Conservation (phyloP, 2,888 invertebrate species). For the Acleris literana region DNA sequence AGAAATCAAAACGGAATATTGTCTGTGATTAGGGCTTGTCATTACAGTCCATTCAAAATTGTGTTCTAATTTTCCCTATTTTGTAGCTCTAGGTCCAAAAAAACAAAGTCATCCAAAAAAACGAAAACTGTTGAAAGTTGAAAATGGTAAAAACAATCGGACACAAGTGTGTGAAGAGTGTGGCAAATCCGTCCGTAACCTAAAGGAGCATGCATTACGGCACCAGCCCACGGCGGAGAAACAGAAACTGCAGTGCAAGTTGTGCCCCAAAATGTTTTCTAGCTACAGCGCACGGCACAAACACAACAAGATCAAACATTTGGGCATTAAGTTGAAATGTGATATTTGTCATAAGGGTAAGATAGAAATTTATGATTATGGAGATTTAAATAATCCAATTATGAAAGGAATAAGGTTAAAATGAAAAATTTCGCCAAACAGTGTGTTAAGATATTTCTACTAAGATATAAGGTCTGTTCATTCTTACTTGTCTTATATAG, state of each 20-base stretch:
- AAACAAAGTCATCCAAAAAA: constrained; percentile 45
- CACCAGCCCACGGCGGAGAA: constrained; percentile 53
- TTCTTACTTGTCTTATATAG: no score
- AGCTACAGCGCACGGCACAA: constrained; percentile 52
- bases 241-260: constrained; percentile 54
- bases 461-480: no score
- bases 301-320: constrained; percentile 66
- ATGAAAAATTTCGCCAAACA: not conserved
- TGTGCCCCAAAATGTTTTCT: constrained; percentile 62
- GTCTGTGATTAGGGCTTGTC: no score
- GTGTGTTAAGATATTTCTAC: no score
- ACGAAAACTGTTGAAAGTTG: constrained; percentile 37
- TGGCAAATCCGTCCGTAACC: constrained; percentile 61
- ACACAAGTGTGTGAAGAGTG: constrained; percentile 67
- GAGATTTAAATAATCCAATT: no score
- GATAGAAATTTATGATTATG: constrained; percentile 25
- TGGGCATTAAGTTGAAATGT: constrained; percentile 64
- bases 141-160: constrained; percentile 34
- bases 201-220: constrained; percentile 55
- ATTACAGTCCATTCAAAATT: not conserved
- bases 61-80: constrained; percentile 1
- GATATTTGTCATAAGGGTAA: constrained; percentile 69
- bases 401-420: not conserved
- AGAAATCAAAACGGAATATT: no score
- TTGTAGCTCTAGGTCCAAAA: constrained; percentile 44